Percentiles rank a stretch among this genome's conserved stretches.
Conservation (phyloP, 2,888 invertebrate species). For the Ophraella communa region DNA sequence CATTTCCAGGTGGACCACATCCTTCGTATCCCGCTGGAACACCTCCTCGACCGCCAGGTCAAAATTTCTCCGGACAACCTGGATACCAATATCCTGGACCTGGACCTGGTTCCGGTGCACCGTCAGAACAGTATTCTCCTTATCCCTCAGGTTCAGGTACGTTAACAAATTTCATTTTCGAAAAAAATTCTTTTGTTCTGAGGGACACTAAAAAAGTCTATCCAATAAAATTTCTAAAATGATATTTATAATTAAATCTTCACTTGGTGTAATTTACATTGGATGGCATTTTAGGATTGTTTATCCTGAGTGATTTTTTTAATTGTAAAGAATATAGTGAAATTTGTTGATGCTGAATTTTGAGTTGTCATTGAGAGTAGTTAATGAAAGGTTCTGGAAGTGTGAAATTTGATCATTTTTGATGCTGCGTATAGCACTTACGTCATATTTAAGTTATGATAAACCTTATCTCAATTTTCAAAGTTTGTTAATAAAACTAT, state of each 20-base stretch:
- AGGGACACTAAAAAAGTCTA: neutral
- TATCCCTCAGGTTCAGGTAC: slow-evolving; percentile 59
- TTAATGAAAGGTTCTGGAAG: neutral
- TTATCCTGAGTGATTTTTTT: neutral
- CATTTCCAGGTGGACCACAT: slow-evolving; percentile 58
- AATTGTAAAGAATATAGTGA: neutral
- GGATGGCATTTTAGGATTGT: neutral
- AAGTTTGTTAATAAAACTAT: neutral
- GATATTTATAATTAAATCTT: neutral
- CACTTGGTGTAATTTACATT: neutral
- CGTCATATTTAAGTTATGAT: neutral
- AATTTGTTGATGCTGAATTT: neutral
- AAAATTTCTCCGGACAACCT: slow-evolving; percentile 63
- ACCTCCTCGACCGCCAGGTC: slow-evolving; percentile 57
- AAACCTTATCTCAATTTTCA: neutral
- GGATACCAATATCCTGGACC: slow-evolving; percentile 68
- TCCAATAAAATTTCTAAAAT: neutral
- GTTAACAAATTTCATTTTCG: slow-evolving; percentile 6
- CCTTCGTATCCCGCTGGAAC: slow-evolving; percentile 59
- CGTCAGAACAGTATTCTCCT: slow-evolving; percentile 67
- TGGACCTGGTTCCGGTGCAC: slow-evolving; percentile 47
- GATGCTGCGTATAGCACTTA: neutral
- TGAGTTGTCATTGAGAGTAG: neutral
- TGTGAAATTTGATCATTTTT: neutral
- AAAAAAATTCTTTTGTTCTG: neutral